A percentile compares a stretch with the other conserved stretches of the same genome.
Conservation (phyloP, 2,888 invertebrate species). For the Branchipolynoe longqiensis region DNA sequence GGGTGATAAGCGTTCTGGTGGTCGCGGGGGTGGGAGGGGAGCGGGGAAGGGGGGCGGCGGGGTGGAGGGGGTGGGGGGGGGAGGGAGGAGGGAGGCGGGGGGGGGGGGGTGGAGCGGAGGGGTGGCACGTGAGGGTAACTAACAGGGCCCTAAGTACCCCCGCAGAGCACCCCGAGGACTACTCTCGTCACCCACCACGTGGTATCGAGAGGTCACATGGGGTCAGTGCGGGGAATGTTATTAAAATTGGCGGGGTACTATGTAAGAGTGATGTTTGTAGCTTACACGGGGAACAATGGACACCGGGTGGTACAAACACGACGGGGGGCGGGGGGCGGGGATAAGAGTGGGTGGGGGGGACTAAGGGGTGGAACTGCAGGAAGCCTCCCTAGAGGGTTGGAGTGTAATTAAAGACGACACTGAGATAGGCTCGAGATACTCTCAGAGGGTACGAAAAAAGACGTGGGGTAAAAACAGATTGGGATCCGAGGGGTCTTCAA, state of each 20-base stretch:
- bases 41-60: background rate
- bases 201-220: background rate
- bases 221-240: background rate
- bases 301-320: background rate
- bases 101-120: too few species aligned
- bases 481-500: slow-evolving; percentile 34
- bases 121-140: background rate
- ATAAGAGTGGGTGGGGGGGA: background rate
- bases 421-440: background rate
- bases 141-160: background rate
- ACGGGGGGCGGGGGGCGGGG: background rate
- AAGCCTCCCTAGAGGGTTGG: background rate
- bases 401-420: slow-evolving; percentile 12
- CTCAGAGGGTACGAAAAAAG: background rate
- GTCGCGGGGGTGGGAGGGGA: background rate
- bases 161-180: background rate
- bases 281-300: background rate
- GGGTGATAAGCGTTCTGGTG: background rate
- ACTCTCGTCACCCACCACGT: background rate
- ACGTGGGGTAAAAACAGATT: slow-evolving; percentile 23
- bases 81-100: background rate
- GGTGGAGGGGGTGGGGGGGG: background rate
- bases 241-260: background rate
- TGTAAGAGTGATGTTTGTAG: background rate
- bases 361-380: background rate